Evolutionary conservation across 2,797 vertebrate genomes (phyloP).

Genomic region (Pantherophis vulpinus): DNA sequence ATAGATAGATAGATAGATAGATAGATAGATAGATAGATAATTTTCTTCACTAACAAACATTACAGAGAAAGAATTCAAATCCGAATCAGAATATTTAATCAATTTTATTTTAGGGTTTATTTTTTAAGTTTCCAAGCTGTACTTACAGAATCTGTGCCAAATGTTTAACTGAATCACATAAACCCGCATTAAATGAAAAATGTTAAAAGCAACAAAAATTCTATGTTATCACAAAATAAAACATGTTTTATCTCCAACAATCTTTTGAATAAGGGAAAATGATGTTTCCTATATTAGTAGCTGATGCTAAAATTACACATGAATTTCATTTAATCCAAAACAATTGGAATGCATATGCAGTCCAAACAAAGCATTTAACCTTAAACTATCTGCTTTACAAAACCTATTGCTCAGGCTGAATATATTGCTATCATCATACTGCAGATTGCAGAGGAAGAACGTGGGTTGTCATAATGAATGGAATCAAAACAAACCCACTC

Average conservation of each 20-base stretch:
- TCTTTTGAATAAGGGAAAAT: background rate
- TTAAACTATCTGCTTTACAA: background rate
- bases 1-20: background rate
- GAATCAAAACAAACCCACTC: conserved; percentile 52
- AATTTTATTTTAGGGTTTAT: background rate
- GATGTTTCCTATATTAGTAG: fast-evolving
- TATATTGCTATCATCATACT: conserved; percentile 31
- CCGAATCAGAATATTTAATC: background rate
- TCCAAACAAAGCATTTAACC: conserved; percentile 9
- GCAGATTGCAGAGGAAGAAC: conserved; percentile 8
- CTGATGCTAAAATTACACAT: background rate
- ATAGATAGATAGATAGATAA: background rate
- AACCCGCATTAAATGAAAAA: background rate
- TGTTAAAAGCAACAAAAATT: background rate
- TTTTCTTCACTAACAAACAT: background rate
- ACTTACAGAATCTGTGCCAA: background rate
- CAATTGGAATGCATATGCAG: fast-evolving
- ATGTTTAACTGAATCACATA: background rate
- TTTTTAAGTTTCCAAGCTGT: background rate
- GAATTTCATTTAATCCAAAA: conserved; percentile 12
- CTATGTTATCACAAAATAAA: background rate
- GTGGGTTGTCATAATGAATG: conserved; percentile 39
- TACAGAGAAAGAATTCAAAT: background rate
- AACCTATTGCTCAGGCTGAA: background rate
- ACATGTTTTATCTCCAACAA: background rate